Base-by-base conservation (phyloP, 2,113 vertebrate genomes). In the Cinclus cinclus region DNA sequence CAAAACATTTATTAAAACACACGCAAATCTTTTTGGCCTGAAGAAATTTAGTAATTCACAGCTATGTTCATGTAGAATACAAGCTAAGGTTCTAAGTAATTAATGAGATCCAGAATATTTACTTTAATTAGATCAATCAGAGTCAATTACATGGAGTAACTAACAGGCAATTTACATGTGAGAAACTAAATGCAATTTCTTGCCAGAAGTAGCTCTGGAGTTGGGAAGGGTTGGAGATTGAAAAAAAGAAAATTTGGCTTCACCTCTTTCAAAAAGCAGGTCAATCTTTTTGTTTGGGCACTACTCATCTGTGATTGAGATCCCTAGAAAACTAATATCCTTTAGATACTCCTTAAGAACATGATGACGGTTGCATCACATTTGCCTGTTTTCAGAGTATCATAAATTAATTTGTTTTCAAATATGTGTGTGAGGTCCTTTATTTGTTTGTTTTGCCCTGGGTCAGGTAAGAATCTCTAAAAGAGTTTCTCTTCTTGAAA, bases 71-170 rank as follows among this genome's bases (percentile, higher is more conserved):
- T 70, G 47, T 17, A 71, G 13, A 87, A 58, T 37, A 42, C 22
- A 18, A 84, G 30, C 13, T 78, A 78, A 89, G 19, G 6, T 81
- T 74, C 42, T 49, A 63, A 76, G 65, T 60, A 89, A 89, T 93
- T 82, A 90, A 85, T 65, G 42, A 59, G 52, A 56, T 85, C 20
- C 56, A 83, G 62, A 87, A 79, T 58, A 67, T 83, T 87, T 84
- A 68, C 37, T 27, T 87, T 69, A 85, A 91, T 91, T 89, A 83
- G 31, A 92, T 90, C 87, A 94, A 89, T 62, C 64, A 82, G 58
- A 82, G 41, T 83, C 69, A 94, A 84, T 84, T 88, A 89, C 35
- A 76, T 4, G 3, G 69, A 81, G 44, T 74, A 91, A 59, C 37
- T 89, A 83, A 87, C 16, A 56, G 52, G 58, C 15, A 89, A 88